Evolutionary conservation across 2,888 invertebrate genomes (phyloP).

Genomic region (Suillia variegata): DNA sequence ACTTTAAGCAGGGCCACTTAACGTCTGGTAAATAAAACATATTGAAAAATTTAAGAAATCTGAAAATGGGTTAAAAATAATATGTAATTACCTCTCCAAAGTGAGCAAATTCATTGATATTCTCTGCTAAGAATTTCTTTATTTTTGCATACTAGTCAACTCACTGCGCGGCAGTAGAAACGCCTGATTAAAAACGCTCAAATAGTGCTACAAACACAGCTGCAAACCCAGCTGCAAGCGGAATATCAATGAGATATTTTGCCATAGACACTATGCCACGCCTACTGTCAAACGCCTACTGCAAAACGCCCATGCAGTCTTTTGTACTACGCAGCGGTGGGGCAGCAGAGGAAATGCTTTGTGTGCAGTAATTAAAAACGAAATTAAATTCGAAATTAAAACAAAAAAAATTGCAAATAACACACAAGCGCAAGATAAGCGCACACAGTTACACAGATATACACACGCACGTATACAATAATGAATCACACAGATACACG

Average conservation of each 20-base stretch:
- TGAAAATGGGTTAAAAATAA: no score
- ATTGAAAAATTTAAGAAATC: no score
- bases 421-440: conserved; percentile 6
- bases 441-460: conserved; percentile 1
- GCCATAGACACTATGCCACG: not conserved
- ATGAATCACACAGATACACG: conserved; percentile 1
- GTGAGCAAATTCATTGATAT: no score
- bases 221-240: not conserved
- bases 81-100: no score
- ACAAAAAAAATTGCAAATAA: conserved; percentile 1
- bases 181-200: not conserved
- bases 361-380: conserved; percentile 25
- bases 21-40: no score
- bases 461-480: not conserved
- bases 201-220: not conserved
- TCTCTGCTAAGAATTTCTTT: no score
- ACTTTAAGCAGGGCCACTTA: no score
- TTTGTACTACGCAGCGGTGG: not conserved
- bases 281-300: not conserved
- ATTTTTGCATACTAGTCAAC: no score
- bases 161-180: no score
- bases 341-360: not conserved
- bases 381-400: conserved; percentile 26
- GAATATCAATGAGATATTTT: no score
- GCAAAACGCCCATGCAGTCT: not conserved